A percentile compares a stretch with the other conserved stretches of the same genome.
phyloP scores from a whole-genome alignment of 1,140 invertebrate species.

The Drosophila ananassae region DNA sequence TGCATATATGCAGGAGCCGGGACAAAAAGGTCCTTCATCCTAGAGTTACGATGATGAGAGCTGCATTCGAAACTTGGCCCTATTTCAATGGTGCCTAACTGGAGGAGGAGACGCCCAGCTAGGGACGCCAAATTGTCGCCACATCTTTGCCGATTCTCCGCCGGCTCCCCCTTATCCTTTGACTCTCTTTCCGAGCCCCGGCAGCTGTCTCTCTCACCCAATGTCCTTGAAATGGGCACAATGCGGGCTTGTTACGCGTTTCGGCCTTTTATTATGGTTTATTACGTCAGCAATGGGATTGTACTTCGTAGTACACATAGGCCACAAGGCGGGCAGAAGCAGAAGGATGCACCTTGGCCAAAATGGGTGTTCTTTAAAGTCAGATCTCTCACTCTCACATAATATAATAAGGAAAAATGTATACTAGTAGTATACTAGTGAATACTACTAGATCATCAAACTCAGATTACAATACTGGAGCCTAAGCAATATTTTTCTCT shows the following conservation, averaged over 20 bases:
- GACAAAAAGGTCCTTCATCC: not conserved
- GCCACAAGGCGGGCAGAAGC: not conserved
- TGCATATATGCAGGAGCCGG: not conserved
- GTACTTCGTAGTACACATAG: slow-evolving; percentile 1
- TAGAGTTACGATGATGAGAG: not conserved
- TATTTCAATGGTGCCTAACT: slow-evolving; percentile 22
- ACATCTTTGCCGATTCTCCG: slow-evolving; percentile 9
- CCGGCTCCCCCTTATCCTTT: not conserved
- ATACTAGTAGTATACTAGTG: no score
- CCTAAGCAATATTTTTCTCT: not conserved
- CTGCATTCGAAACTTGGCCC: slow-evolving; percentile 20
- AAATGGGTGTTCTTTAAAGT: not conserved
- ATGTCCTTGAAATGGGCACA: slow-evolving; percentile 67
- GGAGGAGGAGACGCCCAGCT: slow-evolving; percentile 5
- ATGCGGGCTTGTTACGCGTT: slow-evolving; percentile 52
- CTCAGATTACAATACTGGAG: no score
- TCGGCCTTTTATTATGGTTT: slow-evolving; percentile 65
- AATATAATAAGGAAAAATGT: no score
- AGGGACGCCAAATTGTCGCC: slow-evolving; percentile 47
- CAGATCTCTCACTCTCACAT: no score
- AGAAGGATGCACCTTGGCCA: not conserved
- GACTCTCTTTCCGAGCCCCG: not conserved
- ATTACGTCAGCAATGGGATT: slow-evolving; percentile 63
- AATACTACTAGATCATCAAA: no score
- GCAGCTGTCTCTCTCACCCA: not conserved